Evolutionary conservation across 2,113 vertebrate species (phyloP).

Genomic region (Lophotis ruficrista): DNA sequence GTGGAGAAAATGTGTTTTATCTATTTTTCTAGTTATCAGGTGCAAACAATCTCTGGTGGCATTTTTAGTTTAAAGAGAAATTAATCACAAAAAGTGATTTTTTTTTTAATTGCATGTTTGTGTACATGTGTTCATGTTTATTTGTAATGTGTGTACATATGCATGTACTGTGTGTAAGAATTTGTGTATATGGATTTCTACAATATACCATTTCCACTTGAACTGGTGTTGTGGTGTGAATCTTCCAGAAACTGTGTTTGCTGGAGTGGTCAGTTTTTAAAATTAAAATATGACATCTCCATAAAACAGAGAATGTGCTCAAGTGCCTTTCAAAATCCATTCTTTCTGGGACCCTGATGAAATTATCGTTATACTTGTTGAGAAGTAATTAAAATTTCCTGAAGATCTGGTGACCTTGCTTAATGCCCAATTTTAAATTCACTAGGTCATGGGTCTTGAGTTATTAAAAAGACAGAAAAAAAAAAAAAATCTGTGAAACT

Average conservation of each 20-base stretch:
- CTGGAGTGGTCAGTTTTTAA: neutral
- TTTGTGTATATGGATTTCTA: neutral
- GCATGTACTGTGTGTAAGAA: neutral
- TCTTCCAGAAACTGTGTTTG: neutral
- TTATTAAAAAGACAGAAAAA: neutral
- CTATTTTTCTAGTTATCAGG: neutral
- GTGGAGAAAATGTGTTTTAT: neutral
- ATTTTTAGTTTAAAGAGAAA: neutral
- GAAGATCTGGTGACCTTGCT: neutral
- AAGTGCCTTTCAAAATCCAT: neutral
- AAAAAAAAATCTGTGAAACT: neutral
- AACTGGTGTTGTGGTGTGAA: neutral
- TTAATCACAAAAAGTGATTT: neutral
- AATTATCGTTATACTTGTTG: neutral
- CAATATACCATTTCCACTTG: neutral
- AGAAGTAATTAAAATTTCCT: neutral
- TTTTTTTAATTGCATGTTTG: neutral
- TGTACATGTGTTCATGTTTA: neutral
- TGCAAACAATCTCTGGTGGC: neutral
- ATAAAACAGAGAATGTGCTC: neutral
- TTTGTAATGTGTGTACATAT: accelerated
- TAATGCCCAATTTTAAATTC: neutral
- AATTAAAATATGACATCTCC: neutral
- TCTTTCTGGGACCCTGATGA: neutral
- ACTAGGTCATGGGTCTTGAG: neutral